Evolutionary conservation across 1,140 invertebrate species (phyloP).

Genomic region (Aphelenchoides fujianensis): DNA sequence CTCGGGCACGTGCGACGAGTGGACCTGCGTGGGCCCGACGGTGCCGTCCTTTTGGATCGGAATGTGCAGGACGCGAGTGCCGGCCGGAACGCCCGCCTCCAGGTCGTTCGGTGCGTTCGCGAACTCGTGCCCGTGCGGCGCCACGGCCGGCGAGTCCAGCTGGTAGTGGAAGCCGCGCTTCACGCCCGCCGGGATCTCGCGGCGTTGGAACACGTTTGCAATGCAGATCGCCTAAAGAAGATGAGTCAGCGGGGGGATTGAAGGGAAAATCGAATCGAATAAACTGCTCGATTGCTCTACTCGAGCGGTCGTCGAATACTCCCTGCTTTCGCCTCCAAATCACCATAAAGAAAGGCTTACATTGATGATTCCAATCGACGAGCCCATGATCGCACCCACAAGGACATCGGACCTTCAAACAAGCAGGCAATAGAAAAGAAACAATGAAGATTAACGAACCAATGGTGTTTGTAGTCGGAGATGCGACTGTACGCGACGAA

Average conservation of each 20-base stretch:
- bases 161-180: slow-evolving; percentile 9
- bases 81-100: background rate
- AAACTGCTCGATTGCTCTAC: background rate
- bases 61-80: background rate
- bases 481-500: slow-evolving; percentile 54
- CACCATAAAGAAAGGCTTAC: slow-evolving; percentile 54
- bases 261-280: too few species aligned
- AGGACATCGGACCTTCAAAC: slow-evolving; percentile 79
- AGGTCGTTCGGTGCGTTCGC: background rate
- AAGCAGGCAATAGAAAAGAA: background rate
- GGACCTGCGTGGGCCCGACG: background rate
- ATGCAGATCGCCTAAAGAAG: slow-evolving; percentile 51
- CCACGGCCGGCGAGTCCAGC: background rate
- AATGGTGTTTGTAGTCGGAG: slow-evolving; percentile 35
- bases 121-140: too few species aligned
- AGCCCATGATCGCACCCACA: slow-evolving; percentile 70
- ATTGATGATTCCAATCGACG: slow-evolving; percentile 67
- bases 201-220: slow-evolving; percentile 57
- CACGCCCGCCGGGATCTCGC: slow-evolving; percentile 50
- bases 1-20: background rate
- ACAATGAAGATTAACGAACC: too few species aligned
- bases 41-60: background rate
- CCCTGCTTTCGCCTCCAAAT: background rate
- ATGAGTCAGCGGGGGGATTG: too few species aligned
- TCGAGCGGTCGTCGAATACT: too few species aligned